Base-by-base conservation (phyloP, 2,113 vertebrate species). In the Vanacampus margaritifer region DNA sequence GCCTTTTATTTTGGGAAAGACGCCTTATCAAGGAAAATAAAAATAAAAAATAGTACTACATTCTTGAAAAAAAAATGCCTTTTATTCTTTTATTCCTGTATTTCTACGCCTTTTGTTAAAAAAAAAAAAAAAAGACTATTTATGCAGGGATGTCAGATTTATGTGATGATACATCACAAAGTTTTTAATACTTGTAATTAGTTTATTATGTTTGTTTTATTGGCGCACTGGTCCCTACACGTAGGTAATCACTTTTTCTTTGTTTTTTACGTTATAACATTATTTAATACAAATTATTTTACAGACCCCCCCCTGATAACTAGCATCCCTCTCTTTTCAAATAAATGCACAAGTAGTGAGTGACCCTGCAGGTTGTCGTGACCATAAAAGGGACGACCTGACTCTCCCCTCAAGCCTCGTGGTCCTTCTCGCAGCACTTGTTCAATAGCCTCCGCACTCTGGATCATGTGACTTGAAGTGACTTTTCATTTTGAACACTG, bases 401-500 rank as follows among this genome's bases (percentile, higher is more conserved):
- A 35, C 56, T 57, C 26, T 32, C 28, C 26, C 28, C 32, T 17
- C 17, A 2, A 56, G 5, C 26, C 26, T 28, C 2, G 26, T 2
- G 17, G 17, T 61, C 32, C 36, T 39, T 61, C n/a, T 43, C 13
- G 37, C 60, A 13, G 23, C 37, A 23, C 35, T 39, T 11, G 19
- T n/a, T 61, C 19, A n/a, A 10, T 60, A n/a, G 36, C 9, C 11
- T 59, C 35, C 35, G 21, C 11, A 23, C 19, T 62, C 37, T 62
- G n/a, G 6, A 45, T 17, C n/a, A 14, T 13, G 14, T 10, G 32
- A 50, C 39, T 7, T 32, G 14, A 26, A 19, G 28, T 51, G 43
- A 35, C 64, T 24, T 39, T 48, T 50, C 1, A 3, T 24, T 39
- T 48, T 50, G 0, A 3, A 50, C 35, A 26, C 84, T 78, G 90